These are phyloP conservation scores for Callospermophilus lateralis DNA, from an alignment of 2,113 vertebrate genomes.

Conservation along the genomic window DNA sequence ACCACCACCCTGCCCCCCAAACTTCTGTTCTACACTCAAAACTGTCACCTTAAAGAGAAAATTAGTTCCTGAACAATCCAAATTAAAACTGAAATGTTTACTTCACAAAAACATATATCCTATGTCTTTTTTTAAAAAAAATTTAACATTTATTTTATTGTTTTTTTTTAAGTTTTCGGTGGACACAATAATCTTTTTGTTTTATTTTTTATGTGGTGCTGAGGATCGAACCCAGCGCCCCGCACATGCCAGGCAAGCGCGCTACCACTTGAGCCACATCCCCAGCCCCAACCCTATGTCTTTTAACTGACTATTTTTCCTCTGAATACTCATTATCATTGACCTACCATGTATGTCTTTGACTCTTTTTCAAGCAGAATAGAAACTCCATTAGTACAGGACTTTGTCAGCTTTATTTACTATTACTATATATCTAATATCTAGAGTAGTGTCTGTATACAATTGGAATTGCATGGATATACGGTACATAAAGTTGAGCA, in stretches of 20 bases:
- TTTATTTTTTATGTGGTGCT: too few species aligned
- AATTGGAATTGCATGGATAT: background rate
- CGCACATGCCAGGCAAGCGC: too few species aligned
- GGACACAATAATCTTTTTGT: too few species aligned
- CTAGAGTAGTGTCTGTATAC: background rate
- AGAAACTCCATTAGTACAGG: background rate
- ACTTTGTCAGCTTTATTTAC: background rate
- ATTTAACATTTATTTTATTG: too few species aligned
- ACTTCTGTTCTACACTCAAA: background rate
- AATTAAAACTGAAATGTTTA: conserved; percentile 35
- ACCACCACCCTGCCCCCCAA: background rate
- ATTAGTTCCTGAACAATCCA: background rate
- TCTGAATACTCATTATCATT: background rate
- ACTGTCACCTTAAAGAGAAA: conserved; percentile 37
- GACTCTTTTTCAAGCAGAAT: background rate
- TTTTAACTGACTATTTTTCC: conserved; percentile 12
- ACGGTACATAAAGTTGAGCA: background rate
- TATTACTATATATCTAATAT: background rate
- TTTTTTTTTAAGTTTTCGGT: too few species aligned
- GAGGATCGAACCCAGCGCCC: too few species aligned
- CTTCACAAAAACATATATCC: background rate
- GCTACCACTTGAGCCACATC: too few species aligned
- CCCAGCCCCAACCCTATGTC: background rate
- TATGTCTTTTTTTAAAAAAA: background rate
- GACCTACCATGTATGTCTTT: background rate